A percentile compares a stretch with the other conserved stretches of the same genome.
Conservation (phyloP, 37 sponge, comb jelly and placozoan genomes). For the Eunapius fragilis region DNA sequence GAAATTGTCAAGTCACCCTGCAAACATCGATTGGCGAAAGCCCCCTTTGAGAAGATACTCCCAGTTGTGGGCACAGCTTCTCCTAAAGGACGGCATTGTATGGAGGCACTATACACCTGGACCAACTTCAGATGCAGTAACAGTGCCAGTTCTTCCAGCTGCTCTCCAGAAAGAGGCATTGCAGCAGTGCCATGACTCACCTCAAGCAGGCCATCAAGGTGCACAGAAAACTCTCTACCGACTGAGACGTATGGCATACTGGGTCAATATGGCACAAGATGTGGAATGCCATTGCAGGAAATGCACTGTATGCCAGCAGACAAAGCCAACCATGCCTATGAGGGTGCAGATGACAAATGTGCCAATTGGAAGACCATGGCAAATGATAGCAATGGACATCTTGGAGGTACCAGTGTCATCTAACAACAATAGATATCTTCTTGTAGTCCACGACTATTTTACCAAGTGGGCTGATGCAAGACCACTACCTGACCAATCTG, state of each 20-base stretch:
- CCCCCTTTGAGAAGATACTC: slow-evolving; percentile 37
- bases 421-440: slow-evolving; percentile 50
- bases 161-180: slow-evolving; percentile 7
- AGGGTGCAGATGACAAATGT: slow-evolving; percentile 22
- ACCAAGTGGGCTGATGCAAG: slow-evolving; percentile 67
- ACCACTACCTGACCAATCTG: slow-evolving; percentile 57
- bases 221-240: slow-evolving; percentile 52
- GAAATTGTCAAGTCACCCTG: not conserved
- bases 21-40: slow-evolving; percentile 11
- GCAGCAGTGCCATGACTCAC: slow-evolving; percentile 14
- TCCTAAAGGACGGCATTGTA: slow-evolving; percentile 39
- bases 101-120: slow-evolving; percentile 45
- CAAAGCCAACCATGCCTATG: slow-evolving; percentile 30
- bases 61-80: slow-evolving; percentile 37
- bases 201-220: slow-evolving; percentile 63
- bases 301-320: slow-evolving; percentile 42
- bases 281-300: slow-evolving; percentile 36
- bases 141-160: slow-evolving; percentile 31
- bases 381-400: slow-evolving; percentile 56
- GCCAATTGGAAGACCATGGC: slow-evolving; percentile 39
- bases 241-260: slow-evolving; percentile 36
- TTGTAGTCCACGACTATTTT: slow-evolving; percentile 68
- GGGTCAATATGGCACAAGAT: slow-evolving; percentile 62
- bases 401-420: slow-evolving; percentile 10
- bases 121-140: slow-evolving; percentile 9